These are phyloP conservation scores for Trachelus troglodyta DNA, from an alignment of 2,888 invertebrate species.

Conservation along the genomic window DNA sequence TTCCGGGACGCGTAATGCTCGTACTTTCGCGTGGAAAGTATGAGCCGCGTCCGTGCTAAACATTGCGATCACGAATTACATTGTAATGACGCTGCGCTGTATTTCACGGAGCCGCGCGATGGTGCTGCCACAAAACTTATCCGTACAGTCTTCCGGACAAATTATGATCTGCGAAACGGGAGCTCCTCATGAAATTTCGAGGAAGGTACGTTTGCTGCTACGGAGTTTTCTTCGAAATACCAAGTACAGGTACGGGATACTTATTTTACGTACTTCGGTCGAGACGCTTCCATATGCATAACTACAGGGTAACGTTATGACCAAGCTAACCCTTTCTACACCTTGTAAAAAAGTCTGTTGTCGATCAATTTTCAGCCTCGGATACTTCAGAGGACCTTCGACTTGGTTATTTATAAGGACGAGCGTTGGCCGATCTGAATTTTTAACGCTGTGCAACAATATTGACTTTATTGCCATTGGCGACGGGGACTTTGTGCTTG, in stretches of 20 bases:
- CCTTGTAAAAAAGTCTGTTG: background rate
- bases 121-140: background rate
- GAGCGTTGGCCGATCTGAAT: background rate
- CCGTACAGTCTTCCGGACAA: background rate
- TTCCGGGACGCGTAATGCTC: background rate
- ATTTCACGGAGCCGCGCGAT: background rate
- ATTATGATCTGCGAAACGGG: background rate
- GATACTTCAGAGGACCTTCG: background rate
- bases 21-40: constrained; percentile 6
- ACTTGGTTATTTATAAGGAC: background rate
- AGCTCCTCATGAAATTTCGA: background rate
- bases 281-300: background rate
- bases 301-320: background rate
- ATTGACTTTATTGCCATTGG: background rate
- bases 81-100: background rate
- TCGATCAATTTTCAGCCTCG: background rate
- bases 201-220: background rate
- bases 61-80: background rate
- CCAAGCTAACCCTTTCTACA: background rate
- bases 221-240: background rate
- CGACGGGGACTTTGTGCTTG: background rate
- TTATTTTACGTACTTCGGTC: background rate
- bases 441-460: background rate
- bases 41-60: background rate
- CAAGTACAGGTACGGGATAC: background rate